Evolutionary conservation across 2,113 vertebrate species (phyloP).

Genomic region (Porphyrio hochstetteri): DNA sequence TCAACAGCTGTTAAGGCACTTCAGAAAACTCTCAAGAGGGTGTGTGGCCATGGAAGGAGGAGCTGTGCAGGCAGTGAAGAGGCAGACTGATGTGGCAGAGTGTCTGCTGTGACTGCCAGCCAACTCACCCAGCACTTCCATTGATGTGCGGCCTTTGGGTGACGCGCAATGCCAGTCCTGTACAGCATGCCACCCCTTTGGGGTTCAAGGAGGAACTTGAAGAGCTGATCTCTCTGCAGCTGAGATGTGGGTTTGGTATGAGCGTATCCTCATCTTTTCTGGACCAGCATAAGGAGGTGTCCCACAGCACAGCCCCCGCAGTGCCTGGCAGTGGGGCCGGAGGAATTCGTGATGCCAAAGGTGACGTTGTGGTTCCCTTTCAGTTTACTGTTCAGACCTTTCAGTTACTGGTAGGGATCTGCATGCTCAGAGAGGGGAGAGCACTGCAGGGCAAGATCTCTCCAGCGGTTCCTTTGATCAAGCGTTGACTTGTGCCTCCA

Average conservation of each 20-base stretch:
- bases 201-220: neutral
- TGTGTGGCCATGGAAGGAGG: rapidly evolving
- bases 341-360: neutral
- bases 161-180: neutral
- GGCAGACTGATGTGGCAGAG: neutral
- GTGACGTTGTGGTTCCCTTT: neutral
- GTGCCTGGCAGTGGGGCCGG: neutral
- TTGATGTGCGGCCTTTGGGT: rapidly evolving
- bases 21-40: neutral
- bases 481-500: neutral
- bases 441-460: neutral
- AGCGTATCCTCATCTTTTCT: rapidly evolving
- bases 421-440: neutral
- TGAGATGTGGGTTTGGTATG: neutral
- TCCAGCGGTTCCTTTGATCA: slow-evolving; percentile 24
- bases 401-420: neutral
- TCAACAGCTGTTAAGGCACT: neutral
- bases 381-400: neutral
- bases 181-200: neutral
- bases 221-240: neutral
- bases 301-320: neutral
- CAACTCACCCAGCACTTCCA: neutral
- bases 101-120: neutral
- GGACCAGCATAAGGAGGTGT: neutral
- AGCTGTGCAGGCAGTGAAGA: neutral